Percentiles rank a stretch among this genome's conserved stretches.
These are phyloP conservation scores for Hyposmocoma kahamanoa DNA, from an alignment of 1,140 invertebrate species.

Conservation along the genomic window DNA sequence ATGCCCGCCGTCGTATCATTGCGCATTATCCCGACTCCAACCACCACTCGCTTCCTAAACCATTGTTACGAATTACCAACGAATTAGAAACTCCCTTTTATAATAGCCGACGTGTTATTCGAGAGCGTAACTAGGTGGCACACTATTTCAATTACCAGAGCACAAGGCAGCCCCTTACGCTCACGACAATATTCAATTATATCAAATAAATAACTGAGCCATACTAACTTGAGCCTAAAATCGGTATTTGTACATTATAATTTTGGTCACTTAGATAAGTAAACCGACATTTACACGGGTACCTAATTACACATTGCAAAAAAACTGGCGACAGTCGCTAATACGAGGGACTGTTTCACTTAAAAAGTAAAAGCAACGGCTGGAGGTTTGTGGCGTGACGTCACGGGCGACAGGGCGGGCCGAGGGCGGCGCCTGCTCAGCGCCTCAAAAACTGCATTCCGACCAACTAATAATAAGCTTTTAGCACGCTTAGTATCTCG, in stretches of 20 bases:
- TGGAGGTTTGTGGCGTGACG: conserved; percentile 51
- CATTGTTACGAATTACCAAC: conserved; percentile 62
- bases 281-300: conserved; percentile 43
- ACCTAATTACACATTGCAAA: conserved; percentile 60
- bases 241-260: conserved; percentile 32
- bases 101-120: conserved; percentile 33
- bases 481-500: conserved; percentile 50
- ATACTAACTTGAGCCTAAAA: conserved; percentile 20
- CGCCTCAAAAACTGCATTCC: conserved; percentile 45
- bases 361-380: conserved; percentile 59
- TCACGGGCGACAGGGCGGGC: conserved; percentile 65
- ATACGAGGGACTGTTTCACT: conserved; percentile 59
- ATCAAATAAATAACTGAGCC: background rate
- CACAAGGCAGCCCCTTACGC: conserved; percentile 8
- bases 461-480: conserved; percentile 51
- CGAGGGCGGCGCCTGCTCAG: conserved; percentile 50
- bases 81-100: conserved; percentile 62
- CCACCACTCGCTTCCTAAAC: conserved; percentile 23
- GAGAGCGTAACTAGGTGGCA: conserved; percentile 68
- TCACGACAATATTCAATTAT: background rate
- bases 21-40: conserved; percentile 49
- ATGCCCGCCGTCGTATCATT: conserved; percentile 56
- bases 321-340: conserved; percentile 69
- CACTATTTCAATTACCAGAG: conserved; percentile 19
- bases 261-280: conserved; percentile 46